A percentile compares a stretch with the other conserved stretches of the same genome.
Evolutionary conservation across 1,140 invertebrate species (phyloP).

Genomic region (Zaprionus capensis): DNA sequence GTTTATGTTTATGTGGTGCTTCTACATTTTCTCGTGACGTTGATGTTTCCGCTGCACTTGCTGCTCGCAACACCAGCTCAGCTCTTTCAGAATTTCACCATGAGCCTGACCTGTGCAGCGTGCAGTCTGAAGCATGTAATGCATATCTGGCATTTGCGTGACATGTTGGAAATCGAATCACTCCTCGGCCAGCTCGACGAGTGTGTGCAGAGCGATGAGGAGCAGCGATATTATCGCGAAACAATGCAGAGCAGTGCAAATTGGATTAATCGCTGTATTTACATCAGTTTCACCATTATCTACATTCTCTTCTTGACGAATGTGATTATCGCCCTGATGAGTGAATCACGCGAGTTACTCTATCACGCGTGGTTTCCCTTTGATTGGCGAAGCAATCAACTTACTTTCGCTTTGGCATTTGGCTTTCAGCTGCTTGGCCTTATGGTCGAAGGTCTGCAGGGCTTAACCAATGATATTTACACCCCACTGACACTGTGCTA

Average conservation of each 20-base stretch:
- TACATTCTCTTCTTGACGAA: conserved; percentile 30
- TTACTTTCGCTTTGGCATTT: conserved; percentile 22
- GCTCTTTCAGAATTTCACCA: conserved; percentile 50
- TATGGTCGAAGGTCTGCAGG: conserved; percentile 31
- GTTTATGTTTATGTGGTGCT: conserved; percentile 21
- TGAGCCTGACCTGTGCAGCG: conserved; percentile 36
- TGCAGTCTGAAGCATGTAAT: conserved; percentile 59
- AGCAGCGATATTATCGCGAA: conserved; percentile 41
- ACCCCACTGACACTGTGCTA: conserved; percentile 50
- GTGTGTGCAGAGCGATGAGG: conserved; percentile 28
- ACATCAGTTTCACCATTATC: conserved; percentile 35
- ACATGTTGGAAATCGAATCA: conserved; percentile 48
- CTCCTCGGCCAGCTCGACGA: conserved; percentile 44
- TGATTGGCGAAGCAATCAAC: conserved; percentile 17
- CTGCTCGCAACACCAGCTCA: conserved; percentile 30
- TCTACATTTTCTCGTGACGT: conserved; percentile 49
- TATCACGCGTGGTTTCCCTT: conserved; percentile 62
- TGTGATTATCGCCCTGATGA: neutral
- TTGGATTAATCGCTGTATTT: conserved; percentile 45
- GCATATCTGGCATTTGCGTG: conserved; percentile 35
- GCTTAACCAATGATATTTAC: conserved; percentile 46
- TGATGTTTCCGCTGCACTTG: conserved; percentile 58
- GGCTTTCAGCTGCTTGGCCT: conserved; percentile 41
- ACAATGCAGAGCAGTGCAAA: conserved; percentile 18
- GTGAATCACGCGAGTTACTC: conserved; percentile 14